Evolutionary conservation across 1,140 invertebrate species (phyloP).

Genomic region (Drosophila pseudoananassae): DNA sequence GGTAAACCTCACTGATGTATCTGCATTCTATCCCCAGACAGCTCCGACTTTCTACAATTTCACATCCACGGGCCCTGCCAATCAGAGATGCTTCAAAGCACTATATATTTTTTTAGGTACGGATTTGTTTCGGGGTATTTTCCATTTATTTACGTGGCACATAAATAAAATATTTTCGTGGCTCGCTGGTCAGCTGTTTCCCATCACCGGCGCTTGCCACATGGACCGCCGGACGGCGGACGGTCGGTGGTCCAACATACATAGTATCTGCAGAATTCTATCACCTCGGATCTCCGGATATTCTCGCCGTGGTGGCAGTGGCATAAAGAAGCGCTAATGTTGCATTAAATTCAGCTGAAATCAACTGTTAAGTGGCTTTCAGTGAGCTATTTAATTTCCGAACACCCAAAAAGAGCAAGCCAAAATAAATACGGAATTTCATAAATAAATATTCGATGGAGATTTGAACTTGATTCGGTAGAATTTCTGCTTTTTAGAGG

Average conservation of each 20-base stretch:
- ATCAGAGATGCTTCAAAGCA: constrained; percentile 28
- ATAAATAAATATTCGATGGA: constrained; percentile 63
- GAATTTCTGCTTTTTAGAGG: constrained; percentile 27
- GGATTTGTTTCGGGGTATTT: constrained; percentile 23
- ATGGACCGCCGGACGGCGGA: constrained; percentile 28
- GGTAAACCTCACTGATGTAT: neutral
- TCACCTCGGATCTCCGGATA: constrained; percentile 37
- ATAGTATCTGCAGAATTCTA: constrained; percentile 47
- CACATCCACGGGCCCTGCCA: constrained; percentile 42
- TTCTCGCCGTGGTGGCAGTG: constrained; percentile 28
- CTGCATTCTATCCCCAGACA: constrained; percentile 32
- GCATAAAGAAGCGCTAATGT: constrained; percentile 78
- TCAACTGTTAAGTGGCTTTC: constrained; percentile 81
- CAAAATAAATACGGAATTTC: constrained; percentile 64
- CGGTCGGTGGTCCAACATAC: constrained; percentile 60
- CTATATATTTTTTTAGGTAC: constrained; percentile 3
- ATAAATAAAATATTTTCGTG: constrained; percentile 81
- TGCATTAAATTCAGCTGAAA: constrained; percentile 82
- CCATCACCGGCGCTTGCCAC: constrained; percentile 74
- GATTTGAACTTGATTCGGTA: constrained; percentile 50
- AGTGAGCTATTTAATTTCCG: constrained; percentile 79
- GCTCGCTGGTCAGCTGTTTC: constrained; percentile 75
- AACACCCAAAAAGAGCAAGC: constrained; percentile 49
- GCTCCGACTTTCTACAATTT: constrained; percentile 29
- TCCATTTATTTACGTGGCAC: constrained; percentile 69